These are phyloP conservation scores for Rhodeus uyekii DNA, from an alignment of 2,797 vertebrate genomes.

Conservation along the genomic window DNA sequence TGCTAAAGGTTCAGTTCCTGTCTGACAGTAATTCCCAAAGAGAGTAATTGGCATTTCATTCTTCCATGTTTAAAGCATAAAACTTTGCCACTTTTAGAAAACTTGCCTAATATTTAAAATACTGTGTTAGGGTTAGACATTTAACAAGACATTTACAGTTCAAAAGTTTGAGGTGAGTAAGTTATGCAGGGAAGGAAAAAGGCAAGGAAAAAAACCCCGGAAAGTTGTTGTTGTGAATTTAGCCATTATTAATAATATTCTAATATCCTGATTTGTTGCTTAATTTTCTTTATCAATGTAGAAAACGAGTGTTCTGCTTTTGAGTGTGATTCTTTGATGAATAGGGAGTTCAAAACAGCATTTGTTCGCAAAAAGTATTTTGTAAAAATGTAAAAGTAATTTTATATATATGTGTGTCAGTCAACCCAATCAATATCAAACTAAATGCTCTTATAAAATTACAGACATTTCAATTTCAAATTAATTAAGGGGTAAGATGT, in stretches of 20 bases:
- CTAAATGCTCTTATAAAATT: background rate
- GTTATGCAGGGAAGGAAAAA: too few species aligned
- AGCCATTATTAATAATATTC: background rate
- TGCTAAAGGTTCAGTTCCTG: background rate
- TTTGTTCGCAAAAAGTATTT: background rate
- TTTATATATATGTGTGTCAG: too few species aligned
- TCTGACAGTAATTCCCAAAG: background rate
- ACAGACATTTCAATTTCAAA: too few species aligned
- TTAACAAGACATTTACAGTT: too few species aligned
- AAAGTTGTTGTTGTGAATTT: too few species aligned
- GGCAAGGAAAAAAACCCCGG: too few species aligned
- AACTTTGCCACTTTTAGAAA: background rate
- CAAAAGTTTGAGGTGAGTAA: too few species aligned
- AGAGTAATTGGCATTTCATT: background rate
- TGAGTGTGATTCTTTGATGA: background rate
- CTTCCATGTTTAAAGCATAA: background rate
- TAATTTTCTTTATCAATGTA: background rate
- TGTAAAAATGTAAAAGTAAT: background rate
- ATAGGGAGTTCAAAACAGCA: background rate
- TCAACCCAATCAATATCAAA: background rate
- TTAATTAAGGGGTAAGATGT: too few species aligned
- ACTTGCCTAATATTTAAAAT: too few species aligned
- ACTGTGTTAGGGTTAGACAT: too few species aligned
- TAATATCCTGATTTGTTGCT: background rate
- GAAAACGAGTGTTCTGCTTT: background rate